phyloP scores from a whole-genome alignment of 2,113 vertebrate genomes.

The Xenopus laevis region DNA sequence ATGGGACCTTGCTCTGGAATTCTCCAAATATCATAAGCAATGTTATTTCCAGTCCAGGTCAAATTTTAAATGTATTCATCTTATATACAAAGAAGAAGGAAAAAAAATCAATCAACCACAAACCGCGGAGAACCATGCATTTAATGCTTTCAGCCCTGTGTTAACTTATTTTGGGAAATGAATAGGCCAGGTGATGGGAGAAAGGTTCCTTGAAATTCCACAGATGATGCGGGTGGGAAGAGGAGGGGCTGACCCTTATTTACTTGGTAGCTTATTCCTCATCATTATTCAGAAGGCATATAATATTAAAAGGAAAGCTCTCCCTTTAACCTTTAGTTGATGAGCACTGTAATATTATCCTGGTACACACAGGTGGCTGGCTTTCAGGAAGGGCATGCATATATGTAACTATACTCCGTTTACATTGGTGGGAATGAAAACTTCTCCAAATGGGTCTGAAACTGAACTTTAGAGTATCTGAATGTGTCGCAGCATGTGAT shows the following conservation, averaged over 20 bases:
- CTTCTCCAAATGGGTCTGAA: background rate
- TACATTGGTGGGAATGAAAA: constrained; percentile 1
- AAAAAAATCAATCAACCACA: constrained; percentile 38
- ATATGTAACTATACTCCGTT: background rate
- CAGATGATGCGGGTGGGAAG: constrained; percentile 12
- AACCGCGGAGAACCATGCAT: constrained; percentile 33
- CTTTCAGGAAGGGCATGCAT: constrained; percentile 1
- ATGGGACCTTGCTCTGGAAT: constrained; percentile 35
- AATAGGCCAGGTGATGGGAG: constrained; percentile 27
- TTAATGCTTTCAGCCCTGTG: constrained; percentile 37
- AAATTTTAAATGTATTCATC: constrained; percentile 45
- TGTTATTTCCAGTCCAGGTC: constrained; percentile 45
- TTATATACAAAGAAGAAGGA: constrained; percentile 29
- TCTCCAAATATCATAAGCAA: constrained; percentile 44
- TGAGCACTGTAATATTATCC: constrained; percentile 16
- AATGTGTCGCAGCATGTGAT: background rate
- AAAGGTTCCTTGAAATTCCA: constrained; percentile 39
- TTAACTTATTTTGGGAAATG: constrained; percentile 43
- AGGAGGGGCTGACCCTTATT: constrained; percentile 6
- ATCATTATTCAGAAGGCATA: constrained; percentile 36
- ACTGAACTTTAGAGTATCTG: background rate
- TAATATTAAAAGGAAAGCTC: constrained; percentile 22
- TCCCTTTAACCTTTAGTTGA: constrained; percentile 28
- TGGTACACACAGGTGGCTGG: constrained; percentile 15
- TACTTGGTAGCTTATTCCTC: constrained; percentile 7